A percentile compares a stretch with the other conserved stretches of the same genome.
phyloP scores from a whole-genome alignment of 2,113 vertebrate genomes.

The Rhinogobius similis region DNA sequence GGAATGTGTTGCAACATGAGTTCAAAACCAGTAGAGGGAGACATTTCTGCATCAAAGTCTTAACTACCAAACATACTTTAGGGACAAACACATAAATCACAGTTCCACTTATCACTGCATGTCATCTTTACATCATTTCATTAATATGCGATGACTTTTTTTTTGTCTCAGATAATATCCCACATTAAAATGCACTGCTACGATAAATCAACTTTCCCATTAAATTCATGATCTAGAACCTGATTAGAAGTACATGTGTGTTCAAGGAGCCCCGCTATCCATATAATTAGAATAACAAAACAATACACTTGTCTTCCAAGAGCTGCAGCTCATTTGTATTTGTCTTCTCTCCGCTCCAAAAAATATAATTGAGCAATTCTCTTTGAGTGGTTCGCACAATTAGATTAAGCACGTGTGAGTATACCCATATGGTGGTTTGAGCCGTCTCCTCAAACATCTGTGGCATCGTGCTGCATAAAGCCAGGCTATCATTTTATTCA shows the following conservation, averaged over 20 bases:
- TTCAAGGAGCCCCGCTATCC: background rate
- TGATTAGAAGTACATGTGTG: background rate
- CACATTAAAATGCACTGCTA: background rate
- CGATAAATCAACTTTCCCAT: too few species aligned
- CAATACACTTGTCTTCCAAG: background rate
- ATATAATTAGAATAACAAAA: background rate
- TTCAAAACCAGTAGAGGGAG: slow-evolving; percentile 35
- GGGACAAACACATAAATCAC: too few species aligned
- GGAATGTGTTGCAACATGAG: slow-evolving; percentile 4
- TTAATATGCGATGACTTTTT: too few species aligned
- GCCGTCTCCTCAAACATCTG: slow-evolving; percentile 44
- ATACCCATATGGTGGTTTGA: slow-evolving; percentile 37
- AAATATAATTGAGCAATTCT: slow-evolving; percentile 3
- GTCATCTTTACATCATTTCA: too few species aligned
- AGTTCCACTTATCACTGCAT: too few species aligned
- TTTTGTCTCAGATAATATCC: background rate
- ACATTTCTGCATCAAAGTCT: slow-evolving; percentile 11
- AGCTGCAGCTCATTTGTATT: background rate
- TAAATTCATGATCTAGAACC: background rate
- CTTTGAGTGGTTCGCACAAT: slow-evolving; percentile 10
- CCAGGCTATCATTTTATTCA: slow-evolving; percentile 27
- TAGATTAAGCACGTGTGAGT: slow-evolving; percentile 10
- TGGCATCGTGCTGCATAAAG: slow-evolving; percentile 32
- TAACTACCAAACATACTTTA: background rate
- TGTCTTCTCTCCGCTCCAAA: background rate